Percentiles rank a stretch among this genome's conserved stretches.
These are phyloP conservation scores for Formicarius rufipectus DNA, from an alignment of 2,113 vertebrate genomes.

Conservation along the genomic window DNA sequence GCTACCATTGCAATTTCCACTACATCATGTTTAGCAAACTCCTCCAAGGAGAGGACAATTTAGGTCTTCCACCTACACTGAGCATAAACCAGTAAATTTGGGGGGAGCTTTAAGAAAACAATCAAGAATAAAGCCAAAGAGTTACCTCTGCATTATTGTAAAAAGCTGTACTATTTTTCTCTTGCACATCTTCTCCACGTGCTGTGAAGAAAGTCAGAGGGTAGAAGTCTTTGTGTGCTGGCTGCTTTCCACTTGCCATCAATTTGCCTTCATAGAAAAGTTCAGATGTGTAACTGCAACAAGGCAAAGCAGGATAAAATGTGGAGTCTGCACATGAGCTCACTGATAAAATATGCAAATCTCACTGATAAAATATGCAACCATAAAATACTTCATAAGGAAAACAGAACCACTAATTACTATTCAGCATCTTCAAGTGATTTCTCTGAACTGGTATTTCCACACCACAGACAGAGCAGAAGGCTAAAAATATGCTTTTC, in stretches of 20 bases:
- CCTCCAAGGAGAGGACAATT: neutral
- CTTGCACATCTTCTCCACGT: slow-evolving; percentile 96
- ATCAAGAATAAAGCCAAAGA: slow-evolving; percentile 4
- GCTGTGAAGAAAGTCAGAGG: slow-evolving; percentile 98
- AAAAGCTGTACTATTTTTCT: slow-evolving; percentile 99
- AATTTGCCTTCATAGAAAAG: slow-evolving; percentile 98
- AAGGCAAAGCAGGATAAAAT: slow-evolving; percentile 47
- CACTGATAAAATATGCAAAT: slow-evolving; percentile 4
- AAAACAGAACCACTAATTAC: slow-evolving; percentile 22
- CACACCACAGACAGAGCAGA: neutral
- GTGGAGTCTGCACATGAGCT: neutral
- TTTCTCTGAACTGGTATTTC: neutral
- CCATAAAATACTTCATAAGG: slow-evolving; percentile 18
- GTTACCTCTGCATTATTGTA: slow-evolving; percentile 98
- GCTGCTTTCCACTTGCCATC: slow-evolving; percentile 98
- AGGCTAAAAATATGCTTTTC: neutral
- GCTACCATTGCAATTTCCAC: neutral
- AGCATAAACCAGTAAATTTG: neutral
- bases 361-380: slow-evolving; percentile 22
- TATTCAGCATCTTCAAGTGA: neutral
- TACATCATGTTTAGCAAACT: neutral
- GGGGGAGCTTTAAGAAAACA: neutral
- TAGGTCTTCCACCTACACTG: neutral
- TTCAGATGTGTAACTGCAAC: slow-evolving; percentile 93
- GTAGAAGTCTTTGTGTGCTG: slow-evolving; percentile 98